phyloP scores from a whole-genome alignment of 2,888 invertebrate genomes.

The Orthonevra nobilis region DNA sequence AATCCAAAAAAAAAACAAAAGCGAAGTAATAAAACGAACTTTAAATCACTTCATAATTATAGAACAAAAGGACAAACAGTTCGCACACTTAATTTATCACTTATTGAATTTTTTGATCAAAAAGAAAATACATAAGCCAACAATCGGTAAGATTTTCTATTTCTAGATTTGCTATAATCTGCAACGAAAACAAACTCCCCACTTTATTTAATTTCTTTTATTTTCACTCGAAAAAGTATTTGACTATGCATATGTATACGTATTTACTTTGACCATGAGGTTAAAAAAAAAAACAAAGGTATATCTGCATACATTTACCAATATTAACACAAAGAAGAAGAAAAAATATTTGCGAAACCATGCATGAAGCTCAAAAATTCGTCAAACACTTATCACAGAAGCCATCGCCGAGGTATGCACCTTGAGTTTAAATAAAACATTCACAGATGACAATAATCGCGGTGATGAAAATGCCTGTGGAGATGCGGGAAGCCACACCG shows the following conservation, averaged over 20 bases:
- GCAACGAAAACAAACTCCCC: slow-evolving; percentile 6
- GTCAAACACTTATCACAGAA: slow-evolving; percentile 45
- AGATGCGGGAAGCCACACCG: slow-evolving; percentile 19
- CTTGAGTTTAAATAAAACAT: slow-evolving; percentile 56
- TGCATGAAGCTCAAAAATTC: slow-evolving; percentile 18
- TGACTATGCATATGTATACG: slow-evolving; percentile 9
- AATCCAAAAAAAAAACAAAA: slow-evolving; percentile 33
- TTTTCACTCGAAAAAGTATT: slow-evolving; percentile 19
- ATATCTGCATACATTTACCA: slow-evolving; percentile 3
- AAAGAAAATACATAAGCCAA: neutral
- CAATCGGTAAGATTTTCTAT: neutral
- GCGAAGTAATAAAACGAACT: neutral
- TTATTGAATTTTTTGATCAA: neutral
- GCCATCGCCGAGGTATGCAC: slow-evolving; percentile 50
- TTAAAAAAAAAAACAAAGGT: neutral
- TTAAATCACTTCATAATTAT: slow-evolving; percentile 42
- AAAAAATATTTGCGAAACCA: slow-evolving; percentile 30
- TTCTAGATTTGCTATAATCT: neutral
- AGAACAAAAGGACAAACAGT: slow-evolving; percentile 8
- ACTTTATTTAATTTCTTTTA: too few relatives aligned
- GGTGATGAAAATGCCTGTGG: neutral
- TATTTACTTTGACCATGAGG: slow-evolving; percentile 41
- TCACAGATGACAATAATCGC: slow-evolving; percentile 13
- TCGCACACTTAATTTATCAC: slow-evolving; percentile 6
- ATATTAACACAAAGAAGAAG: neutral